Percentiles rank a stretch among this genome's conserved stretches.
Evolutionary conservation across 2,888 invertebrate genomes (phyloP).

Genomic region (Fragum whitleyi): DNA sequence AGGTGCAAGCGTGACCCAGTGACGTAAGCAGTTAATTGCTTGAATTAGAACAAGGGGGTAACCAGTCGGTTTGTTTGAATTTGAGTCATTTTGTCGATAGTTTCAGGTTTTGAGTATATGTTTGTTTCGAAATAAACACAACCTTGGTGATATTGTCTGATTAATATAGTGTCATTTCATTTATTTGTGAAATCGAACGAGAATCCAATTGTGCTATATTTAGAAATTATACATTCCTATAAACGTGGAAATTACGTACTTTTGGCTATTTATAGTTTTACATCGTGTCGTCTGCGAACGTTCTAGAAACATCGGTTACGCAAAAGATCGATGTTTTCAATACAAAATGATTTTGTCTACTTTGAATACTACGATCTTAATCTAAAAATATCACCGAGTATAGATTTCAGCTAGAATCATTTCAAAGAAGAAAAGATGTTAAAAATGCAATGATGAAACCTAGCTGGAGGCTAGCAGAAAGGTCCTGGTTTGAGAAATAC

Average conservation of each 20-base stretch:
- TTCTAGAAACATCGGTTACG: not conserved
- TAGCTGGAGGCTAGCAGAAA: no score
- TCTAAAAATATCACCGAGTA: no score
- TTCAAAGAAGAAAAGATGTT: no score
- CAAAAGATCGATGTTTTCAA: no score
- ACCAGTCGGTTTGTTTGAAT: not conserved
- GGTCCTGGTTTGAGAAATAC: no score
- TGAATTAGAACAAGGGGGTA: constrained; percentile 25
- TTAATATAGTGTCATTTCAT: not conserved
- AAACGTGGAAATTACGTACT: constrained; percentile 18
- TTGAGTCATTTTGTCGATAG: not conserved
- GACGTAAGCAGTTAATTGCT: constrained; percentile 18
- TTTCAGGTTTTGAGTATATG: not conserved
- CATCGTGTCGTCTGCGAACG: not conserved
- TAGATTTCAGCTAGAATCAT: no score
- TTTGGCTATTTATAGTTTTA: constrained; percentile 4
- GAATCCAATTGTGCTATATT: constrained; percentile 5
- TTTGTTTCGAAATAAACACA: constrained; percentile 9
- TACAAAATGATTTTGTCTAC: no score
- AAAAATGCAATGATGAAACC: no score
- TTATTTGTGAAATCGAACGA: constrained; percentile 10
- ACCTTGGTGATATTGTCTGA: not conserved
- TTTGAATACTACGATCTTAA: no score
- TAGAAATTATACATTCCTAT: constrained; percentile 13
- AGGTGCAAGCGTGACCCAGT: constrained; percentile 36